Evolutionary conservation across 2,113 vertebrate genomes (phyloP), one percentile per base, ranked within the genome.

Genomic region (Notarius lentiginosus): DNA sequence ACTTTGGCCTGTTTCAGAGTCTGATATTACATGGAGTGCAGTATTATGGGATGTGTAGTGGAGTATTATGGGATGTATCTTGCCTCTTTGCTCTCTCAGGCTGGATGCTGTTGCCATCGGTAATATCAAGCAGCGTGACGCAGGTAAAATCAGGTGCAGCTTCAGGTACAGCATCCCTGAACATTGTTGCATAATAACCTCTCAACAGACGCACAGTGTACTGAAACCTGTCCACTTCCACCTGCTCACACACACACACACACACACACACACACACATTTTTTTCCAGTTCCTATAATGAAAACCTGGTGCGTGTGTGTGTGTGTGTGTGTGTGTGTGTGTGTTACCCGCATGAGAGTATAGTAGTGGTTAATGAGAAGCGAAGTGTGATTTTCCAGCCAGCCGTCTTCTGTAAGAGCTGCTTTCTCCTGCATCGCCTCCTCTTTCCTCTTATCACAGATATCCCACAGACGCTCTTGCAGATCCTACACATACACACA

Each of bases 201-300:
- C 89, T 94, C 76, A 99, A 94, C 87, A 98, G 84, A 89, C 75
- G 92, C 73, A 95, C 89, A 4, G 96, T 96, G 87, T 96, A 95
- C 92, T 97, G 96, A 90, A 98, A 98, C 89, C 95, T 96, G 92
- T 96, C 95, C 89, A 98, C 20, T 92, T 99, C 97, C 91, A 89
- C 94, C 98, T 99, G 76, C 7, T 86, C 56, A 76, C 88, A 87
- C 65, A 92, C 27, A 79, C 89, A 93, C 10, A 56, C 22, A 75
- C 41, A 70, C 61, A 83, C 58, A 85, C 30, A 51, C 66, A 82
- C 41, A 30, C 18, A 18, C 18, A 58, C 70, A 66, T 27, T 2
- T 63, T 11, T 51, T 75, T 51, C 9, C 72, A 75, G 41, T 10
- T 7, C n/a, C 11, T 14, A 1, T 51, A 4, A 76, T n/a, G 7